Percentiles rank a stretch among this genome's conserved stretches.
These are phyloP conservation scores for Eudasyphora cyanicolor DNA, from an alignment of 2,888 invertebrate genomes.

Conservation along the genomic window DNA sequence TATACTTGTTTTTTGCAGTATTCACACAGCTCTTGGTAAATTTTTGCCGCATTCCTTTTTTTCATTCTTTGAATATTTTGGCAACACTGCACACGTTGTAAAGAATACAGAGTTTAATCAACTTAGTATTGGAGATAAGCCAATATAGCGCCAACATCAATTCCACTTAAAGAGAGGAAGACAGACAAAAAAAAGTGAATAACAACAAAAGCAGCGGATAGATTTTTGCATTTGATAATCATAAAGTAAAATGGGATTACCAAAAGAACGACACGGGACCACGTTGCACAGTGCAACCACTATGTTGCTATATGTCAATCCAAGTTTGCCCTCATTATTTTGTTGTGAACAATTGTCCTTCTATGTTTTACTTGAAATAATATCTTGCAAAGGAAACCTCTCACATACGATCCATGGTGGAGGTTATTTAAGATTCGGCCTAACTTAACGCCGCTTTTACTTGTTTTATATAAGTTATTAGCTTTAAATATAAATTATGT, in stretches of 20 bases:
- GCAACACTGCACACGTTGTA: slow-evolving; percentile 17
- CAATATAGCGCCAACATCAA: slow-evolving; percentile 55
- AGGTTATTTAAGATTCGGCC: no score
- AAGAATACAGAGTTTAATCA: slow-evolving; percentile 61
- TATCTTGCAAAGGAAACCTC: no score
- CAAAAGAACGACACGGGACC: slow-evolving; percentile 5
- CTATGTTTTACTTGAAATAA: no score
- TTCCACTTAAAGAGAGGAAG: slow-evolving; percentile 43
- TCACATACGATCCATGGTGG: no score
- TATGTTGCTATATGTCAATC: no score
- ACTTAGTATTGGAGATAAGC: slow-evolving; percentile 65
- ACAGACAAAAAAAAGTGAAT: slow-evolving; percentile 16
- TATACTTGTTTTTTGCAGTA: background rate
- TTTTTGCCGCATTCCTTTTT: background rate
- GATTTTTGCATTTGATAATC: slow-evolving; percentile 19
- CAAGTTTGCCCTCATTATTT: no score
- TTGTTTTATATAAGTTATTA: no score
- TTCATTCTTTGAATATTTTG: slow-evolving; percentile 3
- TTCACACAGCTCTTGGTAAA: background rate
- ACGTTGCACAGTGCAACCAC: no score
- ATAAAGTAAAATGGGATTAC: slow-evolving; percentile 13
- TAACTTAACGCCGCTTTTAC: no score
- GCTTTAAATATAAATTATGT: no score
- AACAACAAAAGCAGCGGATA: background rate
- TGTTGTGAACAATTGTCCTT: no score